These are phyloP conservation scores for Drosophila lacicola DNA, from an alignment of 2,888 invertebrate genomes.

Conservation along the genomic window DNA sequence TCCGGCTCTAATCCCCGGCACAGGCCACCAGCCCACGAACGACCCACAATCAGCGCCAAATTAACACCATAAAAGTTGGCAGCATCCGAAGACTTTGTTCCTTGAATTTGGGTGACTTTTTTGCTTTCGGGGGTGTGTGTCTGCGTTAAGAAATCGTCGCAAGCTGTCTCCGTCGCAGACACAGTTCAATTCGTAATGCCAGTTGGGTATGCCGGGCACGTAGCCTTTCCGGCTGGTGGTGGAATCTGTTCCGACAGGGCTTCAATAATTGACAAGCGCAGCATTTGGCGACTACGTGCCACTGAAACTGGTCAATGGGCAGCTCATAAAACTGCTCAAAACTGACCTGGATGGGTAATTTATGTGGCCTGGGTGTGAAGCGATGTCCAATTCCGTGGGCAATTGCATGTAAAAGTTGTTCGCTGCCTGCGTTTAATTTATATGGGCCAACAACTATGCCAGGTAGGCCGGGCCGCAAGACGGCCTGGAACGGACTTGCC, in stretches of 20 bases:
- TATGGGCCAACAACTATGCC: conserved; percentile 62
- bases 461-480: conserved; percentile 42
- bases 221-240: conserved; percentile 54
- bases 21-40: conserved; percentile 36
- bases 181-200: conserved; percentile 38
- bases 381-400: conserved; percentile 64
- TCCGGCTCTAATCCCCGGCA: conserved; percentile 53
- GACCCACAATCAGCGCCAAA: conserved; percentile 77
- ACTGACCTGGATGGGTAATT: conserved; percentile 76
- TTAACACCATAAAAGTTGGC: conserved; percentile 75
- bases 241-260: conserved; percentile 61
- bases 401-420: conserved; percentile 76
- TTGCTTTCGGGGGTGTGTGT: conserved; percentile 1
- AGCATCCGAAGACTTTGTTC: conserved; percentile 53
- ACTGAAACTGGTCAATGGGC: conserved; percentile 24
- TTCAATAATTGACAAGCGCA: conserved; percentile 66
- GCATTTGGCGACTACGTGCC: conserved; percentile 70
- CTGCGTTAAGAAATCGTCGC: conserved; percentile 17
- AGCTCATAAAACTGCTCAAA: conserved; percentile 69
- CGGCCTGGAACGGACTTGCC: conserved; percentile 33
- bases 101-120: conserved; percentile 30
- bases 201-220: conserved; percentile 66
- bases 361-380: conserved; percentile 73
- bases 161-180: conserved; percentile 14
- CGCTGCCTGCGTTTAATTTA: conserved; percentile 75